Evolutionary conservation across 2,797 vertebrate genomes (phyloP).

Genomic region (Phataginus tricuspis): DNA sequence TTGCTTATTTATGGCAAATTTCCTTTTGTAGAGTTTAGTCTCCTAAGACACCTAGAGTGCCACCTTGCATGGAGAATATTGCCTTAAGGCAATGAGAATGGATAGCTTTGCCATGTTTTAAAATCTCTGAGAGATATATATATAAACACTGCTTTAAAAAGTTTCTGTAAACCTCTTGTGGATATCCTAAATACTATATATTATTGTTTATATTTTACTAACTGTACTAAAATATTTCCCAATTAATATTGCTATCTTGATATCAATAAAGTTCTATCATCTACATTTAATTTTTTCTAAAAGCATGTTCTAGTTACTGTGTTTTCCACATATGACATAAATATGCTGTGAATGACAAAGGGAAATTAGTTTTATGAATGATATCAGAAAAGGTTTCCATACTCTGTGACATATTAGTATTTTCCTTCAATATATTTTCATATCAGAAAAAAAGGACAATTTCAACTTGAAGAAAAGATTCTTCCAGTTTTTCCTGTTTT

Average conservation of each 20-base stretch:
- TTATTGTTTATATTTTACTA: slow-evolving; percentile 65
- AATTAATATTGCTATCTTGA: slow-evolving; percentile 59
- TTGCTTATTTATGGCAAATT: slow-evolving; percentile 34
- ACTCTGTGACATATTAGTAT: slow-evolving; percentile 25
- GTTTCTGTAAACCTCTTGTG: background rate
- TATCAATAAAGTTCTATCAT: slow-evolving; percentile 37
- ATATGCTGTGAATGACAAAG: background rate
- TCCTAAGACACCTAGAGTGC: background rate
- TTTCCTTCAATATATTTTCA: slow-evolving; percentile 66
- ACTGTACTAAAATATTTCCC: slow-evolving; percentile 53
- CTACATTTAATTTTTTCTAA: slow-evolving; percentile 39
- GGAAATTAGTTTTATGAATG: slow-evolving; percentile 57
- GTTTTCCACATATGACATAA: background rate
- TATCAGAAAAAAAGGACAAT: slow-evolving; percentile 57
- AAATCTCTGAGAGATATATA: slow-evolving; percentile 12
- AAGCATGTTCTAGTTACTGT: background rate
- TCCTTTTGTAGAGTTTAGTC: background rate
- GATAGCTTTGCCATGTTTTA: slow-evolving; percentile 46
- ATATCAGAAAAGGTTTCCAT: slow-evolving; percentile 45
- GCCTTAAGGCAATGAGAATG: background rate
- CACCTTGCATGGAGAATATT: slow-evolving; percentile 37
- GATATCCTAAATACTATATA: slow-evolving; percentile 50
- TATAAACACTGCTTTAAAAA: slow-evolving; percentile 54
- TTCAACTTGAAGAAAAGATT: slow-evolving; percentile 40
- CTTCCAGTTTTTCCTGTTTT: slow-evolving; percentile 52